Conservation (phyloP, 2,113 vertebrate species). For the Chaetodon auriga region DNA sequence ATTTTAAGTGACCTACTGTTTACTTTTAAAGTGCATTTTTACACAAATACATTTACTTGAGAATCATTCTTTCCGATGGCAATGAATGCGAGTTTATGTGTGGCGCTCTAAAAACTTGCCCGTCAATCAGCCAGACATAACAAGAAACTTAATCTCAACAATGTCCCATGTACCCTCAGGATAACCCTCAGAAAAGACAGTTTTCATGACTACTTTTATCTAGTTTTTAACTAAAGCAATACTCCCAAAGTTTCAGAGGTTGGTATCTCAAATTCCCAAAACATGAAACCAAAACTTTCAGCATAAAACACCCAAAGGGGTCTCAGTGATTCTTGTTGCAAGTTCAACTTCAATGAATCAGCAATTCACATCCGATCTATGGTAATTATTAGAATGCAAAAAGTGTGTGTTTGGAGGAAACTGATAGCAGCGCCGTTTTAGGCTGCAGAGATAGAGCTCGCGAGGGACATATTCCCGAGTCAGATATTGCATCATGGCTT, state of each 20-base stretch:
- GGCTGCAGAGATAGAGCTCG: neutral
- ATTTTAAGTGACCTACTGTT: too few species aligned
- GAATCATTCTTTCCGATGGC: too few species aligned
- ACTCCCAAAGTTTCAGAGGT: neutral
- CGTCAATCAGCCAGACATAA: too few species aligned
- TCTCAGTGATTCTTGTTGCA: neutral
- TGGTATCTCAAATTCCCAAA: constrained; percentile 2
- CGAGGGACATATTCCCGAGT: neutral
- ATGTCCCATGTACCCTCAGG: neutral
- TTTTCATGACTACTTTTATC: neutral
- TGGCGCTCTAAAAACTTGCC: too few species aligned
- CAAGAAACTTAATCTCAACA: neutral
- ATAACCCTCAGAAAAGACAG: neutral
- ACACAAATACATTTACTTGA: too few species aligned
- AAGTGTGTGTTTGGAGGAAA: neutral
- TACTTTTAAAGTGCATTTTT: too few species aligned
- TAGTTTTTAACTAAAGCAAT: neutral
- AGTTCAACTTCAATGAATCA: neutral
- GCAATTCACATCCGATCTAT: neutral
- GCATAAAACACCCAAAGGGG: neutral
- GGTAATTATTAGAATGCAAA: neutral
- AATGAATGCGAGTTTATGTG: too few species aligned
- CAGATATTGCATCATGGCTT: neutral
- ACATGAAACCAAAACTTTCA: neutral
- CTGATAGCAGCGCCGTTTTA: neutral